Base-by-base conservation (phyloP, 2,797 vertebrate genomes). In the Sandelia bainsii region DNA sequence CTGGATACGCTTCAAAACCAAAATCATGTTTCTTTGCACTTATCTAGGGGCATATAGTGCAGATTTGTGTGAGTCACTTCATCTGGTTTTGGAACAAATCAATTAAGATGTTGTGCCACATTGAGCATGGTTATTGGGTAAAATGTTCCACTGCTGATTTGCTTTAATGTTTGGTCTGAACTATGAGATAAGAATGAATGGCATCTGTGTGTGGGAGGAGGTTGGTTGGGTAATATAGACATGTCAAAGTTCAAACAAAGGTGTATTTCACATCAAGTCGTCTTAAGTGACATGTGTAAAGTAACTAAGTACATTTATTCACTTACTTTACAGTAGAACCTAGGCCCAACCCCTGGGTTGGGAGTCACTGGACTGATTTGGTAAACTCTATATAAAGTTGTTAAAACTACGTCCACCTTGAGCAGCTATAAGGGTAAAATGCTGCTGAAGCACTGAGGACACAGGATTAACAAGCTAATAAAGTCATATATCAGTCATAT, bases 31-130 rank as follows among this genome's bases (percentile, higher is more conserved):
- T 81, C 77, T 87, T 78, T 81, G 83, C 83, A 89, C 87, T 89
- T 88, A 90, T 90, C 81, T 87, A 37, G 65, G 76, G 81, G 81
- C 83, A 85, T 86, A 85, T 87, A 90, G 85, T 54, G 42, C 82
- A 77, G 83, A 82, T 83, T 90, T 80, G 62, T 81, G 65, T 61
- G 75, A 81, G 76, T 86, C 74, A 83, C 76, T 88, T 87, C 87
- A 87, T 91, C 81, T 85, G 85, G 61, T 80, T 90, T 76, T 89
- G 88, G 92, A 90, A 22, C 91, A 89, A 92, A 93, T 92, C 88
- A 87, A 91, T 92, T 89, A 81, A 80, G 86, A 87, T 79, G 75
- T 69, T 75, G 83, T 74, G 86, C 77, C 79, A 82, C 81, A 82
- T 91, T 84, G 82, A 85, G 72, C 52, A 50, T 69, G 82, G 70